These are phyloP conservation scores for Eurystomus glaucurus DNA, from an alignment of 2,797 vertebrate species.

Conservation along the genomic window DNA sequence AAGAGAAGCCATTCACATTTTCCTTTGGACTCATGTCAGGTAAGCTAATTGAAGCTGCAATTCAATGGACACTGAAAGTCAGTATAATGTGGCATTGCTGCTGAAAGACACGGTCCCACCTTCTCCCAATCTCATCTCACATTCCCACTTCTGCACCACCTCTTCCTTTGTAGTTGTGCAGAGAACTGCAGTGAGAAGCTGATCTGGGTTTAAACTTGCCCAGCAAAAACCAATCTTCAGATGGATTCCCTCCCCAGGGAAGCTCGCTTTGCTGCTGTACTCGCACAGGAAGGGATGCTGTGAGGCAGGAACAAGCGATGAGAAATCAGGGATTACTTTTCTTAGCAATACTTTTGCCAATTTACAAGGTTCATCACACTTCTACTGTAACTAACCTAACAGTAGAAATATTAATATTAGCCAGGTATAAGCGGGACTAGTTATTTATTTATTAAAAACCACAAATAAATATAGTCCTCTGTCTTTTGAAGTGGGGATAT, in stretches of 20 bases:
- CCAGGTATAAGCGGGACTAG: not conserved
- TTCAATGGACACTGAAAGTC: not conserved
- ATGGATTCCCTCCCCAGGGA: not conserved
- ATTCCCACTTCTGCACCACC: not conserved
- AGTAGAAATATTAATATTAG: not conserved
- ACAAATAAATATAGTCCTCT: not conserved
- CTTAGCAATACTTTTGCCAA: not conserved
- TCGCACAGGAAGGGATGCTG: not conserved
- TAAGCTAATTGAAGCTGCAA: not conserved
- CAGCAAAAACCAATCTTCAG: not conserved
- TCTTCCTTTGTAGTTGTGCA: not conserved
- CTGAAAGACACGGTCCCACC: not conserved
- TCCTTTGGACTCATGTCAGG: not conserved
- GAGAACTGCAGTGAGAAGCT: not conserved
- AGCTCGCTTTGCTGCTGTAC: not conserved
- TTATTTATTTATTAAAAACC: not conserved
- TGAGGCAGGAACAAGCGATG: not conserved
- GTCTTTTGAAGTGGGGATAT: not conserved
- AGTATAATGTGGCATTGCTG: not conserved
- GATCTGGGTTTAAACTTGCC: not conserved
- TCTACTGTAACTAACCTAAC: not conserved
- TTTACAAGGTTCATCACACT: not conserved
- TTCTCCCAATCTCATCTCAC: accelerated
- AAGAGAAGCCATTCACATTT: not conserved
- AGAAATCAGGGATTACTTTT: not conserved